These are phyloP conservation scores for Chrysemys picta DNA, from an alignment of 2,113 vertebrate species.

Conservation along the genomic window DNA sequence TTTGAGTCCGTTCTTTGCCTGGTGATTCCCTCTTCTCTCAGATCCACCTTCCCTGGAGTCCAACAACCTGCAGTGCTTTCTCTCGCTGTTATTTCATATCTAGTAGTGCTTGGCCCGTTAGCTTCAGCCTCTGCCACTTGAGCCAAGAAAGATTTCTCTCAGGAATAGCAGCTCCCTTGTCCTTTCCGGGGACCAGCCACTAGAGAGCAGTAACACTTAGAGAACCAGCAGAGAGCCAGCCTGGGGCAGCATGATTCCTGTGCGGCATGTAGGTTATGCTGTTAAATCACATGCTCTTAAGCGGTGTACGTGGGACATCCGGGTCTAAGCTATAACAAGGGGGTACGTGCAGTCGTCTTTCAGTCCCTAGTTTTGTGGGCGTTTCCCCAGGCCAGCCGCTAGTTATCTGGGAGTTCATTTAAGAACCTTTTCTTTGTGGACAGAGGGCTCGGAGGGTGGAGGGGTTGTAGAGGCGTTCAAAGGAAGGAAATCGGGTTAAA, in stretches of 20 bases:
- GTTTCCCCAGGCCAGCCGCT: too few relatives aligned
- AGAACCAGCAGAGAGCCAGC: too few relatives aligned
- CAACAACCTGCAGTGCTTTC: not conserved
- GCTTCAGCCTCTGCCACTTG: not conserved
- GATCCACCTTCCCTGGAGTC: not conserved
- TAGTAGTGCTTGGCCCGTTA: not conserved
- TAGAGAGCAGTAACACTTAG: too few relatives aligned
- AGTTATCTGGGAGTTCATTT: not conserved
- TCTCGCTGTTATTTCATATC: not conserved
- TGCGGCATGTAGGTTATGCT: not conserved
- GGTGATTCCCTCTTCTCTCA: not conserved
- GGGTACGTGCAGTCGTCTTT: not conserved
- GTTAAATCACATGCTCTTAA: too few relatives aligned
- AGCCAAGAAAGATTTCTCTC: not conserved
- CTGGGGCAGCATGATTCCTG: not conserved
- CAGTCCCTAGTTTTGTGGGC: not conserved
- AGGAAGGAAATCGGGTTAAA: not conserved
- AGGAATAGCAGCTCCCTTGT: not conserved
- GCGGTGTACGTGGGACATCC: too few relatives aligned
- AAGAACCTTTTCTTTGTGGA: not conserved
- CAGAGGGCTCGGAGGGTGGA: not conserved
- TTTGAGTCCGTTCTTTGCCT: too few relatives aligned
- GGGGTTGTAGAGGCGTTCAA: not conserved
- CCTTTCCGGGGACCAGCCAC: not conserved
- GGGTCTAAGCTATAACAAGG: not conserved